Evolutionary conservation across 2,888 invertebrate species (phyloP), one percentile per base, ranked within the genome.

Genomic region (Auanema freiburgensis): DNA sequence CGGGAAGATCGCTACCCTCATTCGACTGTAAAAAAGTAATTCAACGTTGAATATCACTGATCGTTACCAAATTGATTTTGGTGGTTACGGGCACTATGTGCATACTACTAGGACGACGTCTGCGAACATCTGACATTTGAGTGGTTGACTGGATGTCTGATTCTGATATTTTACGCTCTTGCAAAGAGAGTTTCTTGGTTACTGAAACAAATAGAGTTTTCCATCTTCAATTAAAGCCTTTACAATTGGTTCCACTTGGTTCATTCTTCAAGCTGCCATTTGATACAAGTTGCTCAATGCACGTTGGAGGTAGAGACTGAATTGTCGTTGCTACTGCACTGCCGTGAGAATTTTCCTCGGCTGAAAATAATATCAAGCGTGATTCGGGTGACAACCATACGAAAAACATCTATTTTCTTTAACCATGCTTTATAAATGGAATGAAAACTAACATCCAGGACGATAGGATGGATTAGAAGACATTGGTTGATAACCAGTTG

Each of bases 311-410:
- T 60, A 70, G 65, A 59, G 73, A 60, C 62, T 63, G 64, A 61
- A 59, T 69, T 64, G 60, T 60, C 59, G 53, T 62, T 59, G 58
- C 54, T 59, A 58, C 60, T 49, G 52, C 63, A 66, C 74, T 74
- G 60, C 65, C 67, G 65, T 67, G 69, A 53, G 74, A 76, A 64
- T 67, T 76, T 69, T 76, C 76, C 72, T 76, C 76, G 63, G 73
- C 76, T 76, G 63, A 42, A 73, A 64, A 40, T 6, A 16, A 40
- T 16, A 55, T 23, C 6, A 52, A 23, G 51, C 14, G 43, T 16
- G 3, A 18, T 46, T 5, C 5, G 46, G 21, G 46, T 46, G 10
- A 52, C 2, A 16, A 52, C 10, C 3, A 52, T 52, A 52, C 8
- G 6, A 52, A 52, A 52, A 52, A 23, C 18, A 52, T n/a, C 18